Evolutionary conservation across 2,888 invertebrate genomes (phyloP), one percentile per base, ranked within the genome.

Genomic region (Maniola hyperantus): DNA sequence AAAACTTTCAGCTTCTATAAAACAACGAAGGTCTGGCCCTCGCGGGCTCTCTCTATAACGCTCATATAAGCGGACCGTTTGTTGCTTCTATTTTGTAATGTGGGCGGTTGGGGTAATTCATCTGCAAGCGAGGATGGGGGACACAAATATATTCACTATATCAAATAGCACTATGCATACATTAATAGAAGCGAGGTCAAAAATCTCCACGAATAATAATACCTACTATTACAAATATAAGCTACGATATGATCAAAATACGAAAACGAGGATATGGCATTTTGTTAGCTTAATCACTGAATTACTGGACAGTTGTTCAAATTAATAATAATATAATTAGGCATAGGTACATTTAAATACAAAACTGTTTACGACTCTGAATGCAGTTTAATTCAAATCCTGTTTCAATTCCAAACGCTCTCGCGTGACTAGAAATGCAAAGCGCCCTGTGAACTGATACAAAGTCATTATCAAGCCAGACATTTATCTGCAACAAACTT

Each of bases 301-400:
- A 65, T 57, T 67, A 67, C 65, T 68, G 66, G 65, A 68, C 66
- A 66, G 48, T 63, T 67, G 46, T 64, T 67, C 58, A 68, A 68
- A 67, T 69, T 65, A 65, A 72, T 67, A 70, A 72, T 74, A 36
- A 39, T 55, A 36, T 57, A 42, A 42, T 57, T 42, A 74, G 76
- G 79, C 75, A 76, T 73, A 77, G 75, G 74, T 76, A 51, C 36
- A 60, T 48, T 60, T 59, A 20, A 66, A 72, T 70, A 73, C 70
- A 73, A 74, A 64, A 70, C 69, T 70, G 71, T 68, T 71, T 64
- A 70, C 73, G 80, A 78, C 81, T 81, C 83, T 79, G 81, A 81
- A 79, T 67, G 75, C 81, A 80, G 79, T 76, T 76, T 72, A 72
- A 73, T 72, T 71, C 74, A 69, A 72, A 78, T 70, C 72, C 71